phyloP scores from a whole-genome alignment of 2,888 invertebrate species.

The Rhaphigaster nebulosa region DNA sequence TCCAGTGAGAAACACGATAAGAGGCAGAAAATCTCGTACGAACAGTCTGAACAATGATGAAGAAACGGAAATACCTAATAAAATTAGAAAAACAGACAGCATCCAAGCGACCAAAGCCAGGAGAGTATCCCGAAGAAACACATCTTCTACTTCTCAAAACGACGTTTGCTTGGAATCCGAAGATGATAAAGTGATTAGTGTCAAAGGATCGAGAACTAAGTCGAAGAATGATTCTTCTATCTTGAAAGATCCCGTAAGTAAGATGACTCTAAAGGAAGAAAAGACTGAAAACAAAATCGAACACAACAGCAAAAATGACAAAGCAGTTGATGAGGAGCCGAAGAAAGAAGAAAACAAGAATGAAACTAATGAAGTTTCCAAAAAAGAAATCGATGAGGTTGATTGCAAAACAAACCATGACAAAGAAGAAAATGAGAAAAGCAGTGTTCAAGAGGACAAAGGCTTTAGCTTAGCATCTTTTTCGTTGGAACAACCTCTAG shows the following conservation, averaged over 20 bases:
- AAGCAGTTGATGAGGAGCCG: conserved; percentile 8
- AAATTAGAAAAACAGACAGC: conserved; percentile 66
- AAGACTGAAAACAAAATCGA: conserved; percentile 66
- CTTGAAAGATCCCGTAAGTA: conserved; percentile 57
- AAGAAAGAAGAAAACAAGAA: conserved; percentile 31
- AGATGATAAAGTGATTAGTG: conserved; percentile 72
- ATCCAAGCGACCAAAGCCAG: conserved; percentile 67
- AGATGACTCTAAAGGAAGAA: conserved; percentile 57
- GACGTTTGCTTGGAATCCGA: conserved; percentile 65
- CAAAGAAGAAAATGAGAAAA: not conserved
- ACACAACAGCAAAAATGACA: conserved; percentile 26
- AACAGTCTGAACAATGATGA: conserved; percentile 56
- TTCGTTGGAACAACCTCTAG: conserved; percentile 59
- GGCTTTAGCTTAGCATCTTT: conserved; percentile 53
- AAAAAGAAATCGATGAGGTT: not conserved
- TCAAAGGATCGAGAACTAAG: conserved; percentile 69
- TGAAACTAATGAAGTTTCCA: not conserved
- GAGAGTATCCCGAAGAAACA: conserved; percentile 45
- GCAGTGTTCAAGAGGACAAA: conserved; percentile 57
- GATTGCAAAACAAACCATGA: conserved; percentile 42
- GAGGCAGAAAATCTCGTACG: conserved; percentile 60
- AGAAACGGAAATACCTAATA: conserved; percentile 60
- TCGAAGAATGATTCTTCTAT: conserved; percentile 68
- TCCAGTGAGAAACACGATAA: not conserved
- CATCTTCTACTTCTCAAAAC: conserved; percentile 30